Evolutionary conservation across 2,888 invertebrate species (phyloP).

Genomic region (Glyphotaelius pellucidus): DNA sequence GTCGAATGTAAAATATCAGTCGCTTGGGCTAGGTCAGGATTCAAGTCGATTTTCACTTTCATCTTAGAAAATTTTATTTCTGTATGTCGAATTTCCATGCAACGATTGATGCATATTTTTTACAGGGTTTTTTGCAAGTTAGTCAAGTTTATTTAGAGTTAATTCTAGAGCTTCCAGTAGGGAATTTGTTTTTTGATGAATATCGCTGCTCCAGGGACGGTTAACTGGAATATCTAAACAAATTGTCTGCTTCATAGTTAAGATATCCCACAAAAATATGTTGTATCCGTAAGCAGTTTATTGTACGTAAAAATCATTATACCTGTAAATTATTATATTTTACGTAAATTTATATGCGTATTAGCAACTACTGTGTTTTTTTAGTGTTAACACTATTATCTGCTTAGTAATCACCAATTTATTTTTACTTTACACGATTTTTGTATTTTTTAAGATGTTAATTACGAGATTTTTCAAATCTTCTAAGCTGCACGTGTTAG

Average conservation of each 20-base stretch:
- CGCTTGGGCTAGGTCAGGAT: neutral
- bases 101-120: too few species aligned
- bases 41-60: neutral
- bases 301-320: too few species aligned
- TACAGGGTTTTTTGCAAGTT: neutral
- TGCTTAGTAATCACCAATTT: too few species aligned
- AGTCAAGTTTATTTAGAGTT: neutral
- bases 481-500: too few species aligned
- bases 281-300: neutral
- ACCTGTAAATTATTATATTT: too few species aligned
- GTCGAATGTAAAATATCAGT: neutral
- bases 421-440: too few species aligned
- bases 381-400: too few species aligned
- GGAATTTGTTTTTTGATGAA: neutral
- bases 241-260: neutral
- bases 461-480: too few species aligned
- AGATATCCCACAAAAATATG: neutral
- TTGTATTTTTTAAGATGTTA: too few species aligned
- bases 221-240: neutral
- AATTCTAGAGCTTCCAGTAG: neutral
- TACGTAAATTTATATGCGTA: too few species aligned
- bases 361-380: neutral
- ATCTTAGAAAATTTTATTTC: too few species aligned
- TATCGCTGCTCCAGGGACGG: neutral
- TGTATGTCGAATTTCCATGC: neutral